Conservation (phyloP, 2,113 vertebrate genomes). For the Rhombomys opimus region DNA sequence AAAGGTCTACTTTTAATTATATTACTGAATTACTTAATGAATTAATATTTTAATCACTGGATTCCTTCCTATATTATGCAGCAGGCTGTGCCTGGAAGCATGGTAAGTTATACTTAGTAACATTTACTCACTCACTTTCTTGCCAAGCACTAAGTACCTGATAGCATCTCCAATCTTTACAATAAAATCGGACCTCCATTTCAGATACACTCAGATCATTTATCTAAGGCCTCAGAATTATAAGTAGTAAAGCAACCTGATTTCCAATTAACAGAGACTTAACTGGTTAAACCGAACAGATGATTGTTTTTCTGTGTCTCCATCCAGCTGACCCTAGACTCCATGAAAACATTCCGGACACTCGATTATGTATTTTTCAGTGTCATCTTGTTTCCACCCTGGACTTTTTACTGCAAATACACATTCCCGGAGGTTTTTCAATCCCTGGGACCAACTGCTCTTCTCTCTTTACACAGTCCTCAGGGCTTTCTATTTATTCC, state of each 20-base stretch:
- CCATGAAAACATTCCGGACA: neutral
- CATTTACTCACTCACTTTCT: neutral
- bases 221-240: neutral
- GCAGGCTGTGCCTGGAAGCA: neutral
- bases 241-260: neutral
- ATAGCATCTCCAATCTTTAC: neutral
- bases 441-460: neutral
- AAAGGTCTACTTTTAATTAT: neutral
- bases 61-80: neutral
- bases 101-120: neutral
- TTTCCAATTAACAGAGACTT: neutral
- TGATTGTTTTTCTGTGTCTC: neutral
- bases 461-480: neutral
- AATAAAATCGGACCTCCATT: neutral
- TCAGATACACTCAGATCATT: neutral
- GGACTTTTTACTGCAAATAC: neutral
- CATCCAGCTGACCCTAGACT: neutral
- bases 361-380: neutral
- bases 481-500: neutral
- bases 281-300: neutral
- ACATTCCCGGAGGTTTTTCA: neutral
- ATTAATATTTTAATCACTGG: neutral
- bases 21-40: neutral
- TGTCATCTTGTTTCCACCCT: neutral
- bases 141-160: neutral